phyloP scores from a whole-genome alignment of 2,888 invertebrate genomes.

The Perithous albicinctus region DNA sequence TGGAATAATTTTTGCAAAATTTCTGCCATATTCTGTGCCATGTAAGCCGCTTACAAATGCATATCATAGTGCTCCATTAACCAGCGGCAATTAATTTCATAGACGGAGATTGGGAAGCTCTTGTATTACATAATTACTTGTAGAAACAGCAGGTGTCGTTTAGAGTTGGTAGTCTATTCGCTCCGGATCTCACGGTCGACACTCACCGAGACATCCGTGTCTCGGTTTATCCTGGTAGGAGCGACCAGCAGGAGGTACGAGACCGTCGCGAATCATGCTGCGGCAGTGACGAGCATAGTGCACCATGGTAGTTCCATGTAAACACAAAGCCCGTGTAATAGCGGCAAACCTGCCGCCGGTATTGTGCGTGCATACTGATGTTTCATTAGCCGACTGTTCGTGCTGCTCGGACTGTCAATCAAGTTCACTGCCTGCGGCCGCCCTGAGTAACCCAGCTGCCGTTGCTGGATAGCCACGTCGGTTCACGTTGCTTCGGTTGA shows the following conservation, averaged over 20 bases:
- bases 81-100: conserved; percentile 11
- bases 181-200: conserved; percentile 43
- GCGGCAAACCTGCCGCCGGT: conserved; percentile 72
- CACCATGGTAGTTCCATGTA: conserved; percentile 55
- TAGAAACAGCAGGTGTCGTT: conserved; percentile 27
- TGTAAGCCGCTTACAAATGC: neutral
- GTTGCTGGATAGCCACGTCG: conserved; percentile 67
- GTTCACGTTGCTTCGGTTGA: conserved; percentile 45
- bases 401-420: conserved; percentile 81
- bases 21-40: neutral
- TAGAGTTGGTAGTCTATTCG: conserved; percentile 3
- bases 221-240: conserved; percentile 26
- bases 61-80: neutral
- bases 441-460: conserved; percentile 70
- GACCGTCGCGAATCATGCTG: conserved; percentile 41
- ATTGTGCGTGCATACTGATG: conserved; percentile 82
- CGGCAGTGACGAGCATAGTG: conserved; percentile 17
- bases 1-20: too few relatives aligned
- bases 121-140: conserved; percentile 11
- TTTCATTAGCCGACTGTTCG: conserved; percentile 83
- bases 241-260: conserved; percentile 29
- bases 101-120: conserved; percentile 9
- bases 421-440: conserved; percentile 78
- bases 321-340: conserved; percentile 77
- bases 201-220: conserved; percentile 17